Evolutionary conservation across 2,888 invertebrate species (phyloP).

Genomic region (Cheilosia vulpina): DNA sequence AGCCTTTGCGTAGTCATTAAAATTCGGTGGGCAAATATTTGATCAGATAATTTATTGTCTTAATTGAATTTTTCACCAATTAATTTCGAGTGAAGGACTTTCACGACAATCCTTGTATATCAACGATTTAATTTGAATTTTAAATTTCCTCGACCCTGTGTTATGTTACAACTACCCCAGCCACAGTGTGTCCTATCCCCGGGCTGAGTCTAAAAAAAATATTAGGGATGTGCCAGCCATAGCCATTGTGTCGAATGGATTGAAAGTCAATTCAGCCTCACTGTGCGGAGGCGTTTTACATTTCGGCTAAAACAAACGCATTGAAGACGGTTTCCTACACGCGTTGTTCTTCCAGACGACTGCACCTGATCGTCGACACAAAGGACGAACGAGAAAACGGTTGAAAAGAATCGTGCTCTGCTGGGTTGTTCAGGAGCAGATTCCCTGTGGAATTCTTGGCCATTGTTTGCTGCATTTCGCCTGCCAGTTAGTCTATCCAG

Average conservation of each 20-base stretch:
- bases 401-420: slow-evolving; percentile 40
- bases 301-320: slow-evolving; percentile 51
- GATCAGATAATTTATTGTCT: slow-evolving; percentile 70
- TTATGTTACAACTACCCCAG: slow-evolving; percentile 3
- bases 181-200: not conserved
- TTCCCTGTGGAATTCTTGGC: slow-evolving; percentile 39
- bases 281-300: slow-evolving; percentile 18
- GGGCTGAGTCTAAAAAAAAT: slow-evolving; percentile 15
- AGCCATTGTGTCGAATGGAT: slow-evolving; percentile 52
- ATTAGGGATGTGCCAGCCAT: slow-evolving; percentile 13
- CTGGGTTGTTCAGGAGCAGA: slow-evolving; percentile 10
- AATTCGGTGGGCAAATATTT: slow-evolving; percentile 68
- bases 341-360: slow-evolving; percentile 58
- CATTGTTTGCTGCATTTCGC: slow-evolving; percentile 48
- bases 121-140: slow-evolving; percentile 69
- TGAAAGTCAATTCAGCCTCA: slow-evolving; percentile 50
- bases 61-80: slow-evolving; percentile 72
- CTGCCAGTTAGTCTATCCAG: slow-evolving; percentile 37
- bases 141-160: slow-evolving; percentile 53
- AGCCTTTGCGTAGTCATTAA: slow-evolving; percentile 40
- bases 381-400: slow-evolving; percentile 31
- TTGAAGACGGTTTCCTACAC: slow-evolving; percentile 31
- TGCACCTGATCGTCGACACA: slow-evolving; percentile 32
- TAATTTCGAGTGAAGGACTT: slow-evolving; percentile 60
- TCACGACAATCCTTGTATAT: slow-evolving; percentile 55